Base-by-base conservation (phyloP, 2,797 vertebrate species). In the Coranthus polyacanthus region DNA sequence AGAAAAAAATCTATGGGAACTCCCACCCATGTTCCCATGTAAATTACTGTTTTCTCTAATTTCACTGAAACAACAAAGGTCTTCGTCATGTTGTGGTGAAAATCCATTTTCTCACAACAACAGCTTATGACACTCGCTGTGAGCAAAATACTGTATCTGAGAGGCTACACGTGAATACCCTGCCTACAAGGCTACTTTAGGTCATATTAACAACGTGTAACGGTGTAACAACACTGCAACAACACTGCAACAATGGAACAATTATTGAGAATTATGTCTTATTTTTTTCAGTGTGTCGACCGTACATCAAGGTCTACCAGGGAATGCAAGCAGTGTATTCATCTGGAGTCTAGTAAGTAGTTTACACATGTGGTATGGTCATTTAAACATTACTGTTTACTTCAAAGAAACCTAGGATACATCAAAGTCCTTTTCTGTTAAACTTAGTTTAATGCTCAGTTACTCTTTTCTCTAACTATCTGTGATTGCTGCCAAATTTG, bases 261-360 rank as follows among this genome's bases (percentile, higher is more conserved):
- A 64, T 57, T 43, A 10, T 44, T 63, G 37, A 13, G 8, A 21
- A 38, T 34, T 51, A 13, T 42, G 37, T 77, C 53, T 6, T 32
- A 61, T 82, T 90, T 12, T 63, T 45, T 85, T 6, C 92, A 98
- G 97, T 83, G 0, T 98, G 95, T 86, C 93, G 89, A 36, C 96
- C 95, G 1, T 98, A 97, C 81, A 87, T 98, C 87, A 98, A 96
- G 83, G 92, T 98, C 60, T 99, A 98, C 88, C 97, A 98, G 87
- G 97, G 94, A 69, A 96, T 98, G 96, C 96, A 98, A 65, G 94
- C 95, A 0, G 93, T 98, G 67, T 97, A 97, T 81, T 97, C 96
- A 3, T 98, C 97, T 37, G 97, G 95, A 74, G 92, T 98, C 85
- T 98, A 98, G 97, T 99, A 93, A 97, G 97, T 96, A 12, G 7